phyloP scores from a whole-genome alignment of 2,113 vertebrate species.

The Gymnorhina tibicen region DNA sequence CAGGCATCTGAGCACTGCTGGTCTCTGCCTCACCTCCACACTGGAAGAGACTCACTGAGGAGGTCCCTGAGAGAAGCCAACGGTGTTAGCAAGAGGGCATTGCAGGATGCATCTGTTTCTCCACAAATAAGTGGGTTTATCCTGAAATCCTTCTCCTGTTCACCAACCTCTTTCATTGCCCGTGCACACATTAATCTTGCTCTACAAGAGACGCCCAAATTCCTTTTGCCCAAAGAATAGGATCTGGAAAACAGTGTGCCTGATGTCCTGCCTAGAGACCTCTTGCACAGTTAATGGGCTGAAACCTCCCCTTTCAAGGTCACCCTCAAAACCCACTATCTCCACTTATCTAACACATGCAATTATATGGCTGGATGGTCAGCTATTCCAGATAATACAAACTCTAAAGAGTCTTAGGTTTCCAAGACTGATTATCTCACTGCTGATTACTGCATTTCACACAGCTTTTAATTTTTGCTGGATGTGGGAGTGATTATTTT shows the following conservation, averaged over 20 bases:
- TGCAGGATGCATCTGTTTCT: constrained; percentile 11
- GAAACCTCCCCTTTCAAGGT: neutral
- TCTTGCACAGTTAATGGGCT: neutral
- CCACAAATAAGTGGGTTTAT: neutral
- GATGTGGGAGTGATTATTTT: neutral
- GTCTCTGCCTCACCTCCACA: neutral
- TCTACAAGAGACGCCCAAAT: neutral
- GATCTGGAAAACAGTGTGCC: neutral
- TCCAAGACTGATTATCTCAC: neutral
- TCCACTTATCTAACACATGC: neutral
- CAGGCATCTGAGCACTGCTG: neutral
- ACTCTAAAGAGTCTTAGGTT: neutral
- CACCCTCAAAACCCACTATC: neutral
- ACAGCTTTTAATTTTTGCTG: neutral
- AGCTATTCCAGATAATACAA: neutral
- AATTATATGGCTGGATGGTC: neutral
- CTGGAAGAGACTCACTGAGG: neutral
- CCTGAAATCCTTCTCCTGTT: neutral
- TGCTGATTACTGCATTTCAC: neutral
- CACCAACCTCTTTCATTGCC: neutral
- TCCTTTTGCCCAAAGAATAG: neutral
- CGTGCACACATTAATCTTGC: neutral
- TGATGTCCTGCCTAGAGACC: neutral
- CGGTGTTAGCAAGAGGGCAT: neutral
- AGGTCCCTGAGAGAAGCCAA: neutral